phyloP scores from a whole-genome alignment of 2,888 invertebrate genomes.

The Cantharis rustica region DNA sequence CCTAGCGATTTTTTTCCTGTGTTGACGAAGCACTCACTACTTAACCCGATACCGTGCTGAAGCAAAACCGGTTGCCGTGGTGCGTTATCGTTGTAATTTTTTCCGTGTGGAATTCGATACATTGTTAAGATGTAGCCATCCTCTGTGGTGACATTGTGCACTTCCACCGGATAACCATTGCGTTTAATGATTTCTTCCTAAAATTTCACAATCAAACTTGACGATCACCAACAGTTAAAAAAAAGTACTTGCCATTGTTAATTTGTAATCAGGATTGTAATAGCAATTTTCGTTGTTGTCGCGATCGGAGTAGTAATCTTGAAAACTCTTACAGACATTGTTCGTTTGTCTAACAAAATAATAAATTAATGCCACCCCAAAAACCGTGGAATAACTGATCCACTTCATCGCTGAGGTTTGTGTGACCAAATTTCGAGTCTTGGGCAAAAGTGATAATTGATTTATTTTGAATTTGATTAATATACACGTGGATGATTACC shows the following conservation, averaged over 20 bases:
- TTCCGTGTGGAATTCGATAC: slow-evolving; percentile 44
- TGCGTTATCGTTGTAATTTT: slow-evolving; percentile 32
- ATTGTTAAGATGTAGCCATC: slow-evolving; percentile 47
- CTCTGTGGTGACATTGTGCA: slow-evolving; percentile 45
- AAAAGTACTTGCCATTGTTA: slow-evolving; percentile 45
- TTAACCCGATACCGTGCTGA: slow-evolving; percentile 48
- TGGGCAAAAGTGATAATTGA: not conserved
- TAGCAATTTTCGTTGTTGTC: slow-evolving; percentile 50
- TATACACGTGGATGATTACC: not conserved
- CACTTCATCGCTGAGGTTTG: not conserved
- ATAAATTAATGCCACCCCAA: not conserved
- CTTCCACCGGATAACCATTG: slow-evolving; percentile 45
- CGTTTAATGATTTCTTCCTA: slow-evolving; percentile 49
- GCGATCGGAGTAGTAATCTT: slow-evolving; percentile 49
- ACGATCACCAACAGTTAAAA: not conserved
- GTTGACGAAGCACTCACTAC: slow-evolving; percentile 47
- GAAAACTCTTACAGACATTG: slow-evolving; percentile 51
- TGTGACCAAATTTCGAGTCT: not conserved
- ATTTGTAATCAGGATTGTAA: slow-evolving; percentile 49
- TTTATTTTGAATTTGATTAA: not conserved
- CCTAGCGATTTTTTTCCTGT: slow-evolving; percentile 48
- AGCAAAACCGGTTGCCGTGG: slow-evolving; percentile 45
- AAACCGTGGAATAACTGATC: not conserved
- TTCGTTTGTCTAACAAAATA: not conserved
- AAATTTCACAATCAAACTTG: slow-evolving; percentile 8